Percentiles rank a stretch among this genome's conserved stretches.
These are phyloP conservation scores for Aspidoscelis tigris DNA, from an alignment of 2,113 vertebrate genomes.

Conservation along the genomic window DNA sequence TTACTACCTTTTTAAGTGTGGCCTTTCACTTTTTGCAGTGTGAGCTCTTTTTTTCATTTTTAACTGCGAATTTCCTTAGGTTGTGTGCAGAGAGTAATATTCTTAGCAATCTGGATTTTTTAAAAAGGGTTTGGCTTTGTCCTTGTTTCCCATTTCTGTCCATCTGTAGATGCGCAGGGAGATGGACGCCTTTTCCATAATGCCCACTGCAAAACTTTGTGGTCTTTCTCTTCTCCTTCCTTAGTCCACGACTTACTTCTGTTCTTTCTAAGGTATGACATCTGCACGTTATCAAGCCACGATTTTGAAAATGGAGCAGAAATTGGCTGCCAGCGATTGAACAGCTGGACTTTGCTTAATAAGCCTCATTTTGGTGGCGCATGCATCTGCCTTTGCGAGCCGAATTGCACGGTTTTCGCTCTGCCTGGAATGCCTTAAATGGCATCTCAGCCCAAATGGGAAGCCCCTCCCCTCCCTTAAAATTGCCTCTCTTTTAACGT, in stretches of 20 bases:
- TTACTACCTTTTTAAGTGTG: no score
- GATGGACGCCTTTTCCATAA: neutral
- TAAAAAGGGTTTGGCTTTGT: neutral
- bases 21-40: no score
- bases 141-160: neutral
- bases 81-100: no score
- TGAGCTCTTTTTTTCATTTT: no score
- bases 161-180: neutral
- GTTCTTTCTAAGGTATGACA: neutral
- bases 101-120: neutral
- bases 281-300: slow-evolving; percentile 20
- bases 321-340: slow-evolving; percentile 20
- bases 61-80: no score
- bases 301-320: slow-evolving; percentile 1
- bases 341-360: slow-evolving; percentile 41
- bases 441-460: neutral
- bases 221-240: neutral
- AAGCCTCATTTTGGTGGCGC: slow-evolving; percentile 28
- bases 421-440: slow-evolving; percentile 41
- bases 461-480: slow-evolving; percentile 25
- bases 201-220: neutral
- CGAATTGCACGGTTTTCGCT: neutral
- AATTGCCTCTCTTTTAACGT: slow-evolving; percentile 14
- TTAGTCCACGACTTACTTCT: neutral
- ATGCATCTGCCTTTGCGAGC: slow-evolving; percentile 4